A percentile compares a stretch with the other conserved stretches of the same genome.
These are phyloP conservation scores for Belonocnema kinseyi DNA, from an alignment of 1,140 invertebrate genomes.

Conservation along the genomic window DNA sequence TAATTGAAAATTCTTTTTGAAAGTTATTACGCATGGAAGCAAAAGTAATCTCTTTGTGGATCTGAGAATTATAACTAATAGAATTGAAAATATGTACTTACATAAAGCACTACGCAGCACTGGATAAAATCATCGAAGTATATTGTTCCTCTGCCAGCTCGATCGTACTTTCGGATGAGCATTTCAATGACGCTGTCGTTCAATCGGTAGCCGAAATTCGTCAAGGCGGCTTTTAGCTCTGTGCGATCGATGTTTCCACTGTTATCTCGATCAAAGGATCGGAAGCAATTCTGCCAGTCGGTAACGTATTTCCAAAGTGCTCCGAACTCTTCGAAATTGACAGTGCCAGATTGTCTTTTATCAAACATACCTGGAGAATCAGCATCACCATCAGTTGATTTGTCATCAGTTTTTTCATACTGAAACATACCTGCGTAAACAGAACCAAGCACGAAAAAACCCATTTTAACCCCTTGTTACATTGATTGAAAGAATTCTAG, in stretches of 20 bases:
- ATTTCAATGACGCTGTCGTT: slow-evolving; percentile 89
- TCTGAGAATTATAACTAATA: no score
- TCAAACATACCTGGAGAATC: slow-evolving; percentile 96
- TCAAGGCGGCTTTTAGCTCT: slow-evolving; percentile 93
- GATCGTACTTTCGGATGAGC: slow-evolving; percentile 95
- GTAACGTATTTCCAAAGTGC: slow-evolving; percentile 98
- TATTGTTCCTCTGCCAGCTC: slow-evolving; percentile 91
- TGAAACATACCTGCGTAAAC: slow-evolving; percentile 71
- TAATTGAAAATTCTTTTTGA: no score
- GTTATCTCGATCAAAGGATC: slow-evolving; percentile 94
- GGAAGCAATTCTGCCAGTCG: slow-evolving; percentile 98
- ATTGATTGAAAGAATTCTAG: slow-evolving; percentile 3
- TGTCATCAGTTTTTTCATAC: slow-evolving; percentile 63
- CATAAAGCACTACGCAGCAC: slow-evolving; percentile 94
- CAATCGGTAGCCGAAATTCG: slow-evolving; percentile 94
- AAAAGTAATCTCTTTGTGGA: no score
- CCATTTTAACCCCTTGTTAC: slow-evolving; percentile 29
- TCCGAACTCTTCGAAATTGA: slow-evolving; percentile 96
- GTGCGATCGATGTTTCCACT: slow-evolving; percentile 96
- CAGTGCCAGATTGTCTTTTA: slow-evolving; percentile 89
- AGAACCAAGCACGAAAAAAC: slow-evolving; percentile 54
- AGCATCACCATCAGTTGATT: slow-evolving; percentile 37
- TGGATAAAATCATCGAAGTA: slow-evolving; percentile 99
- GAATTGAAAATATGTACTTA: slow-evolving; percentile 77
- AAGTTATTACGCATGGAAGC: no score